Base-by-base conservation (phyloP, 2,797 vertebrate species). In the Phoebastria nigripes region DNA sequence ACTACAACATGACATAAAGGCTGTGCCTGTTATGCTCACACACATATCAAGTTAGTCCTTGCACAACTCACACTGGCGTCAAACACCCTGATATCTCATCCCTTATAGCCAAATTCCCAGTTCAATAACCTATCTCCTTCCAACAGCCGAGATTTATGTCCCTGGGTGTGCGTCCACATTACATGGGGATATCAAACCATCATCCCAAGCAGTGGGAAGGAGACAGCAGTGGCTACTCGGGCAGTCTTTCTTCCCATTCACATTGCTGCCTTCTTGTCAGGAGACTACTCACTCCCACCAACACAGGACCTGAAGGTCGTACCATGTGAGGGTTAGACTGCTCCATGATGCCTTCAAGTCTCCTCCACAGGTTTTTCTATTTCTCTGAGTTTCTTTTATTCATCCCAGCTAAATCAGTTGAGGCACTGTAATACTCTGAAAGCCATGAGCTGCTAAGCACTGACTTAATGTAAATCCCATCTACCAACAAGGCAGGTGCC, bases 191-290 rank as follows among this genome's bases (percentile, higher is more conserved):
- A 31, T 37, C 29, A 58, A 41, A 46, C 26, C 63, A 49, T 10
- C 31, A 54, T 39, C 21, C 29, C 0, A 0, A 70, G 26, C 15
- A 35, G 15, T 66, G 5, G 18, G 33, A 79, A 56, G 28, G 15
- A 52, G 37, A 39, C 28, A 66, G 19, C 44, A 74, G 4, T 28
- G 19, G 18, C 19, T 66, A 21, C 12, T 20, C 0, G 0, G 12
- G 19, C 28, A 70, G 20, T 6, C 62, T 44, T 76, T 16, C 71
- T 39, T 12, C 7, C 35, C 28, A 4, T 21, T 83, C 37, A 31
- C 14, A n/a, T 52, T 37, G 22, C 33, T 89, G 46, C 28, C 25
- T 82, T 69, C 44, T 47, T 44, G 59, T 31, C 59, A 54, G 54
- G 6, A 69, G 6, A 25, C 9, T 26, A 79, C 46, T 86, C 12